Evolutionary conservation across 2,888 invertebrate species (phyloP).

Genomic region (Rotaria macrura): DNA sequence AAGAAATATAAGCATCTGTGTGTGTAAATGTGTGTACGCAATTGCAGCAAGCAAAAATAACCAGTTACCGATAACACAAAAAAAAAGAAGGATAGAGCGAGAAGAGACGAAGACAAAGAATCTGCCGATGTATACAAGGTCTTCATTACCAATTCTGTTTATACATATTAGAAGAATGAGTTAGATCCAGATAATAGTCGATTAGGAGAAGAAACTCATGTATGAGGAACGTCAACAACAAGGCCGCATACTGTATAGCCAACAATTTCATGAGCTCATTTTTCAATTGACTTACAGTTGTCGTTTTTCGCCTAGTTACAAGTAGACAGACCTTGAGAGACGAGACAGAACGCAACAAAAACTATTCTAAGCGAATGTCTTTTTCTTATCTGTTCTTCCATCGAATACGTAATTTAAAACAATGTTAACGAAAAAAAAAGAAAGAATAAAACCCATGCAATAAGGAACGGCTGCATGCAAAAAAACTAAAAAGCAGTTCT

Average conservation of each 20-base stretch:
- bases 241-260: not conserved
- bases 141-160: not conserved
- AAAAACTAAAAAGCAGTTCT: not conserved
- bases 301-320: not conserved
- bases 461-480: not conserved
- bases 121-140: not conserved
- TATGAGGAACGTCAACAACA: not conserved
- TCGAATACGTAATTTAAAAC: not conserved
- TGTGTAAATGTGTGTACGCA: not conserved
- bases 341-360: slow-evolving; percentile 3
- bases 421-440: not conserved
- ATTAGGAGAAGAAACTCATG: not conserved
- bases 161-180: not conserved
- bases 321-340: not conserved
- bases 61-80: not conserved
- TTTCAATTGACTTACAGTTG: not conserved
- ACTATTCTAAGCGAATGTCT: not conserved
- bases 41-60: not conserved
- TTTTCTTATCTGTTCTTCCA: not conserved
- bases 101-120: not conserved
- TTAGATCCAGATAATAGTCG: not conserved
- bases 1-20: not conserved
- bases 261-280: not conserved
- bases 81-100: not conserved
- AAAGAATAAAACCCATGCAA: not conserved